Evolutionary conservation across 64 coral and sea anemone genomes (phyloP), one percentile per base, ranked within the genome.

Genomic region (Astreopora myriophthalma): DNA sequence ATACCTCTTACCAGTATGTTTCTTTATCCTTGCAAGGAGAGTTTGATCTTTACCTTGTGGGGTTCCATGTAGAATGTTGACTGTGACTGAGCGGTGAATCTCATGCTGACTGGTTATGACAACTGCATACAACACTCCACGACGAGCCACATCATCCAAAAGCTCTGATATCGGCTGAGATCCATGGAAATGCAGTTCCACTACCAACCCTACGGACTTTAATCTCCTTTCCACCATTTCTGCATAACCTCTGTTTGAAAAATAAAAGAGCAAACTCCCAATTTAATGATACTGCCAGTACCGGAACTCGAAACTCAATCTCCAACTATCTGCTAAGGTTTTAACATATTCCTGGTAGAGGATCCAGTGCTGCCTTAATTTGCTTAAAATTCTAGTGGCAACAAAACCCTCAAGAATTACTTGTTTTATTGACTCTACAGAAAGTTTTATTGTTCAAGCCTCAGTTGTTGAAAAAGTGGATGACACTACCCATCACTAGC

Each of bases 51-150:
- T 96, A 99, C 97, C 97, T 96, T 99, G 97, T 66, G 87, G 97
- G 25, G 94, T 94, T 5, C 97, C 97, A 85, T 99, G 97, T 5
- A 99, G 84, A 52, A 99, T 99, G 37, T 99, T 95, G 40, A 99
- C 94, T 23, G 97, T 99, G 19, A 99, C 97, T 36, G 97, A 99
- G 70, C 94, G 94, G 85, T 99, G 97, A n/a, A 99, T 88, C 75
- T 99, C 97, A 75, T 99, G 97, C 71, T 99, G 97, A 46, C 83
- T 99, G 57, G 94, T 99, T 25, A 99, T 85, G 16, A 99, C 94
- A 64, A 96, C 87, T 27, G 94, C 96, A 62, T 95, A 98, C 16
- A 98, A 46, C 24, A 95, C 94, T 32, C 96, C 96, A 75, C 93
- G 94, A 20, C 93, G 94, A 12, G 96, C 79, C 4, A 95, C 91